These are phyloP conservation scores for Gymnocephalus cernua DNA, from an alignment of 2,113 vertebrate genomes.

Conservation along the genomic window DNA sequence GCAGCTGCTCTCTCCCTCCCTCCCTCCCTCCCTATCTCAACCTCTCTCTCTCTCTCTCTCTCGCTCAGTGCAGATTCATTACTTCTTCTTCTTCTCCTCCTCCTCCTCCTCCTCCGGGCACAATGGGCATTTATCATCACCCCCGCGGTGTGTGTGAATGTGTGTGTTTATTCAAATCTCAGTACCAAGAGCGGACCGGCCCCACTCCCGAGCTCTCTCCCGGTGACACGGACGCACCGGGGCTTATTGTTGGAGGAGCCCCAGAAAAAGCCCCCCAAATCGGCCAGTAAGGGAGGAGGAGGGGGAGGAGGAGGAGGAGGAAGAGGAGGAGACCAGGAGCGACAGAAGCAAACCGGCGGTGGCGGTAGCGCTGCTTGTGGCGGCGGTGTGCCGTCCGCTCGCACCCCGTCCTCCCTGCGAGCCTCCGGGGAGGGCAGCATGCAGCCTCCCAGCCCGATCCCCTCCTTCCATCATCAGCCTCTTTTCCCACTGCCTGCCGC, in stretches of 20 bases:
- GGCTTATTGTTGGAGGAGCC: slow-evolving; percentile 88
- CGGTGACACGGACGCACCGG: slow-evolving; percentile 70
- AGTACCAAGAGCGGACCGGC: slow-evolving; percentile 96
- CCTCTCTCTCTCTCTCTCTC: slow-evolving; percentile 32
- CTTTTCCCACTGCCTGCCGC: neutral
- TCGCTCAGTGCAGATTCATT: slow-evolving; percentile 92
- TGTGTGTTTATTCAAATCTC: slow-evolving; percentile 90
- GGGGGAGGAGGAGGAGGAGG: slow-evolving; percentile 69
- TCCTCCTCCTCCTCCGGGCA: slow-evolving; percentile 75
- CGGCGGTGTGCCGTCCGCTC: slow-evolving; percentile 62
- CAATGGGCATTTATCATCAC: slow-evolving; percentile 96
- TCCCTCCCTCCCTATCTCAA: slow-evolving; percentile 80
- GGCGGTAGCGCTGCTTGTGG: neutral
- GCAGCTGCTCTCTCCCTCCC: slow-evolving; percentile 86
- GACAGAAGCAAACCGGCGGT: slow-evolving; percentile 63
- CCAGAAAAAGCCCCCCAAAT: slow-evolving; percentile 86
- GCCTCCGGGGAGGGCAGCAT: slow-evolving; percentile 62
- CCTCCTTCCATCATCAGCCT: slow-evolving; percentile 23
- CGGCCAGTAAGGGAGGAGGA: slow-evolving; percentile 42
- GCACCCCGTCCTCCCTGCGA: slow-evolving; percentile 52
- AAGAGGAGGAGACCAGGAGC: slow-evolving; percentile 59
- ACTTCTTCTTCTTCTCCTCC: slow-evolving; percentile 81
- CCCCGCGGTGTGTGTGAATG: slow-evolving; percentile 80
- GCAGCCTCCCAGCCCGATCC: slow-evolving; percentile 32
- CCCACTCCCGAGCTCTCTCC: slow-evolving; percentile 86